Evolutionary conservation across 1,140 invertebrate species (phyloP), one percentile per base, ranked within the genome.

Genomic region (Whitmania pigra): DNA sequence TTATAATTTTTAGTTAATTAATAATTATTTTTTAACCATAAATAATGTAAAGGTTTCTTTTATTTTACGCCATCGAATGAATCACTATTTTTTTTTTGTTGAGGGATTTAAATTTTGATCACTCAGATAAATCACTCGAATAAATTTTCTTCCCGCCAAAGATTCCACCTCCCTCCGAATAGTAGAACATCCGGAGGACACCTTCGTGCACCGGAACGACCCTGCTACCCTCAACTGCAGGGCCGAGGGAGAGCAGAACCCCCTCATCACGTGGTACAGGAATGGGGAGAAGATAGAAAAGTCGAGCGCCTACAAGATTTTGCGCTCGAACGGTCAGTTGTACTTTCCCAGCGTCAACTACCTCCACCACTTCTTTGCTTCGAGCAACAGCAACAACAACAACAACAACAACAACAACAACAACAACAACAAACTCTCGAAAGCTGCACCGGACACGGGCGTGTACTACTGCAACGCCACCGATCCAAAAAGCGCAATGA

Each of bases 181-280:
- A 83, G 91, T 90, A 63, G 93, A 96, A 81, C 92, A 96, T 82
- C 94, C 94, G 53, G 88, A 89, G 69, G 91, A 95, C 83, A 89
- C 91, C 75, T 89, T 91, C 73, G 92, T 94, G 22, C 89, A 90
- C 29, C 89, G 90, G 80, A 91, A 93, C 83, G 82, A 85, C 49
- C 84, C 85, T 13, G 82, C 81, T 9, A 85, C 83, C 13, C 77
- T 81, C 18, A 83, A 83, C 75, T 86, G 85, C 75, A 78, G 79
- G 78, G 80, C 79, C 0, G 92, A 94, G 78, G 92, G 92, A 53
- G 87, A 89, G 75, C 92, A 92, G 0, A 87, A 89, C 73, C 92
- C 93, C 18, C 85, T 85, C 53, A 91, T 94, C 76, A 89, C 90
- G 77, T 95, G 93, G 93, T 94, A 88, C 83, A 72, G 75, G 22